Evolutionary conservation across 1,140 invertebrate species (phyloP).

Genomic region (Aphidius ervi): DNA sequence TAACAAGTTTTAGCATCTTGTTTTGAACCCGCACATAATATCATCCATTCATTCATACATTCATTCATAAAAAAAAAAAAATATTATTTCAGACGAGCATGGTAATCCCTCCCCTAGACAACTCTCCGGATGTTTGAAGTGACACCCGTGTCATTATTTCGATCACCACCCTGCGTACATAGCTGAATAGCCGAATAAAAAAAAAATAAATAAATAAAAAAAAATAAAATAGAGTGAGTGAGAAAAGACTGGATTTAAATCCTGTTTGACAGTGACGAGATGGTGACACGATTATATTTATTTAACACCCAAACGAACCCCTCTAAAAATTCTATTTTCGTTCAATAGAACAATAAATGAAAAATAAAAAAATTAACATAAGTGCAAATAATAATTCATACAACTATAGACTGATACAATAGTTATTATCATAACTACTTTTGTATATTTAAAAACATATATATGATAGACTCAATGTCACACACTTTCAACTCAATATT

Average conservation of each 20-base stretch:
- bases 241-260: conserved; percentile 36
- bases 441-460: too few relatives aligned
- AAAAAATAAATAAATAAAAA: conserved; percentile 26
- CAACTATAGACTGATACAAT: too few relatives aligned
- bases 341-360: conserved; percentile 23
- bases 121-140: conserved; percentile 19
- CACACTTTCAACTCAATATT: too few relatives aligned
- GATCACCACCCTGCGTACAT: conserved; percentile 19
- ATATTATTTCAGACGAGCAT: conserved; percentile 9
- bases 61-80: not conserved
- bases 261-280: conserved; percentile 38
- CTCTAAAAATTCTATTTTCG: conserved; percentile 7
- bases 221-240: not conserved
- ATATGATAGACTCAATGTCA: too few relatives aligned
- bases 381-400: conserved; percentile 15
- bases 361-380: conserved; percentile 34
- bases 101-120: conserved; percentile 10
- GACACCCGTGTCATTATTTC: conserved; percentile 26
- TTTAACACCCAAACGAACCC: conserved; percentile 28
- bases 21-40: too few relatives aligned
- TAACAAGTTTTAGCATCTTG: too few relatives aligned
- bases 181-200: conserved; percentile 3
- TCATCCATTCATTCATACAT: too few relatives aligned
- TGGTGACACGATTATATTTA: conserved; percentile 37
- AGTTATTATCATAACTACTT: too few relatives aligned